A percentile compares a stretch with the other conserved stretches of the same genome.
Evolutionary conservation across 2,888 invertebrate species (phyloP).

Genomic region (Dryocosmus kuriphilus): DNA sequence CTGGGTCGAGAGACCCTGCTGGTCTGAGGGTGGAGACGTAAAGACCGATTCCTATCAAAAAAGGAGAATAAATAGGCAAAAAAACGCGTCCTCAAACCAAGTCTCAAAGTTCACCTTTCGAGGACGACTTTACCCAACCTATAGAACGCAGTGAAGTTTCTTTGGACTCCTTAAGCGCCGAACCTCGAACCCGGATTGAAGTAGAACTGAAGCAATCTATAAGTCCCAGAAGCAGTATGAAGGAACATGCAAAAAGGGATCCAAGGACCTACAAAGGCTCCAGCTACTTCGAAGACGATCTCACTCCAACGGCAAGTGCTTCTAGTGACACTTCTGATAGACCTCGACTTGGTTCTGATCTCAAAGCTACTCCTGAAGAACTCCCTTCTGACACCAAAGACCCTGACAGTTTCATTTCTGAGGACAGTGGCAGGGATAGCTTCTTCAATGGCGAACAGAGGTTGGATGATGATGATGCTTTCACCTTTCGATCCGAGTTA

Average conservation of each 20-base stretch:
- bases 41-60: constrained; percentile 73
- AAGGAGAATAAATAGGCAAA: constrained; percentile 72
- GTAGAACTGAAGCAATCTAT: constrained; percentile 58
- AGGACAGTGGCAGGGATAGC: constrained; percentile 65
- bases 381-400: constrained; percentile 63
- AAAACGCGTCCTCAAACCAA: constrained; percentile 64
- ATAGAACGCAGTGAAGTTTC: constrained; percentile 72
- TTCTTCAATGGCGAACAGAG: constrained; percentile 73
- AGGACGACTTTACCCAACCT: constrained; percentile 81
- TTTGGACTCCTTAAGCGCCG: constrained; percentile 62
- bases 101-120: constrained; percentile 80
- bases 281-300: constrained; percentile 81
- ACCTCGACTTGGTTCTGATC: constrained; percentile 64
- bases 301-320: constrained; percentile 78
- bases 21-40: constrained; percentile 72
- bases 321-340: constrained; percentile 72
- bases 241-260: constrained; percentile 65
- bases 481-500: constrained; percentile 72
- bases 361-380: constrained; percentile 73
- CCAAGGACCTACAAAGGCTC: constrained; percentile 63
- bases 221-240: constrained; percentile 64
- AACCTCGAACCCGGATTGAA: constrained; percentile 66
- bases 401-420: constrained; percentile 65
- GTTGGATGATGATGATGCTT: constrained; percentile 73
- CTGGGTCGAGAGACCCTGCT: constrained; percentile 73